Evolutionary conservation across 2,797 vertebrate genomes (phyloP).

Genomic region (Loris lydekkerianus): DNA sequence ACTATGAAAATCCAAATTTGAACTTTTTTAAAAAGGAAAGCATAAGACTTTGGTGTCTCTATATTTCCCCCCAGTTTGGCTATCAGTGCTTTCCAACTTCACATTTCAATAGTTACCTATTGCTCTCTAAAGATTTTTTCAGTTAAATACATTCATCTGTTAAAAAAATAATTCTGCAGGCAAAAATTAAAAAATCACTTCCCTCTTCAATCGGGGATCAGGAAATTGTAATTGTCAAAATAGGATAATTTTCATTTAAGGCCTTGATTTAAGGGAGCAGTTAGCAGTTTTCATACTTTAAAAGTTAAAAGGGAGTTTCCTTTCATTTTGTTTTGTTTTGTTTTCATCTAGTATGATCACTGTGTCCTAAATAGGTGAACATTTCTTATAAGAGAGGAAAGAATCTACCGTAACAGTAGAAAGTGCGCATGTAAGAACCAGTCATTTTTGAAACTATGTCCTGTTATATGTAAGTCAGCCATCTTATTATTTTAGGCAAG

Average conservation of each 20-base stretch:
- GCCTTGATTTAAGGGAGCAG: neutral
- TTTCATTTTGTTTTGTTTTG: neutral
- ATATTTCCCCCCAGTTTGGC: neutral
- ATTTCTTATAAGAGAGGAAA: constrained; percentile 32
- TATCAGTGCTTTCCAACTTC: neutral
- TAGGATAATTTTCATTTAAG: constrained; percentile 56
- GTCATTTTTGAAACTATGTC: neutral
- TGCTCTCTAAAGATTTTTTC: constrained; percentile 5
- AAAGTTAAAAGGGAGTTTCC: constrained; percentile 59
- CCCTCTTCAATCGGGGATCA: constrained; percentile 29
- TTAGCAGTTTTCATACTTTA: constrained; percentile 61
- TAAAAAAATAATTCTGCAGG: constrained; percentile 44
- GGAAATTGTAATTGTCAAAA: constrained; percentile 41
- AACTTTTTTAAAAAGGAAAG: constrained; percentile 48
- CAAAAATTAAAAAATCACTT: constrained; percentile 48
- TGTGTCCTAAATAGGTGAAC: constrained; percentile 41
- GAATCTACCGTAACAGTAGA: neutral
- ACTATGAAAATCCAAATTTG: constrained; percentile 12
- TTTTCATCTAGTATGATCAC: neutral
- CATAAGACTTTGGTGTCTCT: neutral
- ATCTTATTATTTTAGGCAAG: constrained; percentile 83
- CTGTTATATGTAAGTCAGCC: constrained; percentile 79
- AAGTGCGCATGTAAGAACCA: neutral
- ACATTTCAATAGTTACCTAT: neutral
- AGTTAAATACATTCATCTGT: constrained; percentile 14